Conservation (phyloP, 2,113 vertebrate species). For the Nansenia antarctica region DNA sequence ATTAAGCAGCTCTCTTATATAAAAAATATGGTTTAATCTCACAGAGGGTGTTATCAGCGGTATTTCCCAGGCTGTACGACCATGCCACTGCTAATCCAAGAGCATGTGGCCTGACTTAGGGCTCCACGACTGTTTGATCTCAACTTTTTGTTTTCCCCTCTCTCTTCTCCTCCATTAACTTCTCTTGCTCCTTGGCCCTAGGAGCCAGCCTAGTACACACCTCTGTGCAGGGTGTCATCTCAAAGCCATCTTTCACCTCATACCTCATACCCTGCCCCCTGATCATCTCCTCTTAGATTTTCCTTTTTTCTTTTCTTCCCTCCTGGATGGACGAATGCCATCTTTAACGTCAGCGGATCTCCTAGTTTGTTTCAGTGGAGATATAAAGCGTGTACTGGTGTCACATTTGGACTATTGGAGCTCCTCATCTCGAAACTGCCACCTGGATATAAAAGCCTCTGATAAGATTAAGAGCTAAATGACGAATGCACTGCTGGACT, state of each 20-base stretch:
- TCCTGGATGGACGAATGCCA: neutral
- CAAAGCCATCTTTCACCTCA: neutral
- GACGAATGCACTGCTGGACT: neutral
- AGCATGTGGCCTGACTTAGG: constrained; percentile 68
- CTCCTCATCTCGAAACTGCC: neutral
- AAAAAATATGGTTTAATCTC: constrained; percentile 41
- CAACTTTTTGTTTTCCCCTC: constrained; percentile 10
- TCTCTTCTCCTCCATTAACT: neutral
- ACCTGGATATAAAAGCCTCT: neutral
- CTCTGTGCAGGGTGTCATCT: neutral
- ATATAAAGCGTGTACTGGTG: neutral
- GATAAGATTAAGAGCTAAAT: neutral
- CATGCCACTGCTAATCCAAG: constrained; percentile 61
- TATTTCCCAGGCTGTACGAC: constrained; percentile 31
- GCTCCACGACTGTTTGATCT: constrained; percentile 51
- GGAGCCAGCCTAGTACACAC: neutral
- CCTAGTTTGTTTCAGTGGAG: neutral
- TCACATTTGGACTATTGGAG: neutral
- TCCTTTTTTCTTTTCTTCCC: neutral
- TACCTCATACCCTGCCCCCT: neutral
- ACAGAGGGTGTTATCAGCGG: constrained; percentile 16
- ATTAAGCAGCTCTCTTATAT: neutral
- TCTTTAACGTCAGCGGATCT: neutral
- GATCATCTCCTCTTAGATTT: neutral
- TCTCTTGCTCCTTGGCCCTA: neutral